Percentiles rank a stretch among this genome's conserved stretches.
These are phyloP conservation scores for Rhombomys opimus DNA, from an alignment of 2,113 vertebrate genomes.

Conservation along the genomic window DNA sequence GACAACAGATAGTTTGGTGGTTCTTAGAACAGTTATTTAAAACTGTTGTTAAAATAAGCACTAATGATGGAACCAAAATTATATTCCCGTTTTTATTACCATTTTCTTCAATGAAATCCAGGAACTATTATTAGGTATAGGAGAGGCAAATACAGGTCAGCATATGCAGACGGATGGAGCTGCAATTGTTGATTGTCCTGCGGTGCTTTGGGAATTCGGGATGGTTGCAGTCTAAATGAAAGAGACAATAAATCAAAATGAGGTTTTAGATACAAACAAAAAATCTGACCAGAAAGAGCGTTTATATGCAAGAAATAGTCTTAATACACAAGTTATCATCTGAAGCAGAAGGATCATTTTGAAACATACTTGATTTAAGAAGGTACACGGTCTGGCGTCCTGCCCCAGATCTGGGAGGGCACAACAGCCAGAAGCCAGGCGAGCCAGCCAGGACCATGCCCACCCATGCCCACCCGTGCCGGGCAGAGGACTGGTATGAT, in stretches of 20 bases:
- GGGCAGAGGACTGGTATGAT: background rate
- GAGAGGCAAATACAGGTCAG: background rate
- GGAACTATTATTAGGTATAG: background rate
- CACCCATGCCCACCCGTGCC: background rate
- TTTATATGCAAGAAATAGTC: background rate
- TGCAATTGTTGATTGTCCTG: background rate
- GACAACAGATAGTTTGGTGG: background rate
- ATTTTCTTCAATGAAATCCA: constrained; percentile 63
- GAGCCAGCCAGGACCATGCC: background rate
- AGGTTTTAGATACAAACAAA: background rate
- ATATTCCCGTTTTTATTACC: constrained; percentile 51
- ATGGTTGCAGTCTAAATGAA: background rate
- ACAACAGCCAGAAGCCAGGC: background rate
- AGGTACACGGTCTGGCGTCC: background rate
- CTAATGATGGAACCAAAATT: background rate
- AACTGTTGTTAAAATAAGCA: constrained; percentile 29
- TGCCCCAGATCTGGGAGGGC: background rate
- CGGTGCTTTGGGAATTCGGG: background rate
- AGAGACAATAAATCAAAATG: background rate
- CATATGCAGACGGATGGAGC: background rate
- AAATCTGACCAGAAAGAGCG: background rate
- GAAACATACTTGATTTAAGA: background rate
- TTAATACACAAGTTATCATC: background rate
- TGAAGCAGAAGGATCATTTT: background rate
- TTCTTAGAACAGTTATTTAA: constrained; percentile 33